These are phyloP conservation scores for Caerostris darwini DNA, from an alignment of 1,140 invertebrate genomes.

Conservation along the genomic window DNA sequence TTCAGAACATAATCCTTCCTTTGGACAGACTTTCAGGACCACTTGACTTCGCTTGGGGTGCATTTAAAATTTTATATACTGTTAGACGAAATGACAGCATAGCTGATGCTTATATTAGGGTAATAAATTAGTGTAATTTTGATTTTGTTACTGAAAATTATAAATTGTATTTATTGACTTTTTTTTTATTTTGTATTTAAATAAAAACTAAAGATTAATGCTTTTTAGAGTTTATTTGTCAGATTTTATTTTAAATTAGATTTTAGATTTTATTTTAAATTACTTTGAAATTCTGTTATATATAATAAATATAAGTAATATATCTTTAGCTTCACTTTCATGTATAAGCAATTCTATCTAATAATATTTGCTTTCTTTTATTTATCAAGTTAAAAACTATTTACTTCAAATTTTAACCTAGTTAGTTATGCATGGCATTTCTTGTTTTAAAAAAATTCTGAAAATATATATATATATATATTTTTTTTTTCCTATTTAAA, in stretches of 20 bases:
- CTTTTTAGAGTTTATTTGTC: neutral
- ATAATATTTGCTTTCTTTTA: too few relatives aligned
- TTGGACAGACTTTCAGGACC: slow-evolving; percentile 88
- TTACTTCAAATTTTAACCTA: too few relatives aligned
- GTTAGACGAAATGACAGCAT: slow-evolving; percentile 91
- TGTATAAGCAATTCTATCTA: too few relatives aligned
- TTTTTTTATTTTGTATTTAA: neutral
- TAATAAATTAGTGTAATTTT: slow-evolving; percentile 59
- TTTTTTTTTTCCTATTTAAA: too few relatives aligned
- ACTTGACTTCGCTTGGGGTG: slow-evolving; percentile 92
- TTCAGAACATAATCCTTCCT: slow-evolving; percentile 89
- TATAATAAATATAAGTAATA: too few relatives aligned
- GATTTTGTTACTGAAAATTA: too few relatives aligned
- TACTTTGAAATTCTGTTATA: neutral
- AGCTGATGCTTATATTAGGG: slow-evolving; percentile 88
- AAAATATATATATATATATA: too few relatives aligned
- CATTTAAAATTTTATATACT: slow-evolving; percentile 90
- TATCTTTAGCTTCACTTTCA: too few relatives aligned
- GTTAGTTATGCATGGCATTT: too few relatives aligned
- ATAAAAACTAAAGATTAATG: neutral
- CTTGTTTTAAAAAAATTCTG: too few relatives aligned
- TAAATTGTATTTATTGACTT: neutral
- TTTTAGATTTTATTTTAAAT: neutral
- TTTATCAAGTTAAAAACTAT: too few relatives aligned
- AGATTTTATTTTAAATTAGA: neutral